Evolutionary conservation across 2,797 vertebrate genomes (phyloP).

Genomic region (Podargus strigoides): DNA sequence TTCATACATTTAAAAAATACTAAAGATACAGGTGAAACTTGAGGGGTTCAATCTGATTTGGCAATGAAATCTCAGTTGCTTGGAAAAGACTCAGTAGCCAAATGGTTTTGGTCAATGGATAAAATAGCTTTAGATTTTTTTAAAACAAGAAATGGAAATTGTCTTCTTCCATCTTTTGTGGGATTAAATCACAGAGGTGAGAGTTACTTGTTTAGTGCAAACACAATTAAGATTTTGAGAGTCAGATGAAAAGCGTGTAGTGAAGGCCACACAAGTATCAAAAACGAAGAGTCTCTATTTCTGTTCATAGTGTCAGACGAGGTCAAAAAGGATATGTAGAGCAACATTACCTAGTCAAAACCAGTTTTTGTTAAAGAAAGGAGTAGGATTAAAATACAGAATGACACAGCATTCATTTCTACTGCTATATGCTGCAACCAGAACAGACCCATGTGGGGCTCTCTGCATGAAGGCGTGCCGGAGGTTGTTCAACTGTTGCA

Average conservation of each 20-base stretch:
- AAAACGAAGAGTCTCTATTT: neutral
- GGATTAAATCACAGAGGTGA: neutral
- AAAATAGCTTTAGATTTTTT: neutral
- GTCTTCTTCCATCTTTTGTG: rapidly evolving
- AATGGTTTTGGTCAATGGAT: neutral
- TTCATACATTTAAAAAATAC: neutral
- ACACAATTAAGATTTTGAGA: neutral
- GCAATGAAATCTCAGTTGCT: neutral
- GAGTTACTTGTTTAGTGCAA: neutral
- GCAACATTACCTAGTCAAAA: neutral
- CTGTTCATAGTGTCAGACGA: neutral
- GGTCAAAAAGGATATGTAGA: neutral
- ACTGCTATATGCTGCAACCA: neutral
- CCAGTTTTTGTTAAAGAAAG: neutral
- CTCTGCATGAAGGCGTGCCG: neutral
- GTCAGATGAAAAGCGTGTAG: neutral
- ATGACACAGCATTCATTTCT: neutral
- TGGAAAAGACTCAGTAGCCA: neutral
- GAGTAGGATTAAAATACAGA: neutral
- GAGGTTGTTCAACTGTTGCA: conserved; percentile 1
- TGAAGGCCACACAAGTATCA: neutral
- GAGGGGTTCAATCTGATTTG: neutral
- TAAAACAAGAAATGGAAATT: neutral
- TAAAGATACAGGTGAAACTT: neutral
- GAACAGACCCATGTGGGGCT: neutral